Evolutionary conservation across 2,113 vertebrate species (phyloP), one percentile per base, ranked within the genome.

Genomic region (Hiodon alosoides): DNA sequence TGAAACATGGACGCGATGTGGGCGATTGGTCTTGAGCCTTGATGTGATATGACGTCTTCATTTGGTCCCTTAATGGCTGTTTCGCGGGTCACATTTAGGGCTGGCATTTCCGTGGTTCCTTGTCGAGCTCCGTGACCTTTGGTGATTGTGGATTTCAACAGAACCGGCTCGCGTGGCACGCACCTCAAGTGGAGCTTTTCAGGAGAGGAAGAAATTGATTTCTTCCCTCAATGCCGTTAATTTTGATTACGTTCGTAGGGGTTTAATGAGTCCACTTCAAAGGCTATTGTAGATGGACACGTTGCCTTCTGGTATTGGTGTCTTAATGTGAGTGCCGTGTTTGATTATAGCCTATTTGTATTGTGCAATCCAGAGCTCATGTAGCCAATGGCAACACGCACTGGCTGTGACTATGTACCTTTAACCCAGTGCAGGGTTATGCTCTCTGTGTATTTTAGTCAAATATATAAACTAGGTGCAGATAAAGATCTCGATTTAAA

Each of bases 131-230:
- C 82, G 76, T 78, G 85, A 85, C 86, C 87, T 87, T 88, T 78
- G 77, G 66, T 80, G 88, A 90, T 88, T 85, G 85, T 80, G 82
- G 31, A 90, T 88, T 86, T 87, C 84, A 62, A 77, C 76, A 84
- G 77, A 72, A 54, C 70, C 55, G 68, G 79, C 82, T 85, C 65
- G 74, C 71, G 79, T 69, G 75, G 82, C 77, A 78, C 73, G 68
- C 72, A 82, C 83, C 87, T 89, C 82, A 87, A 90, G 87, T 86
- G 86, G 87, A 68, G 79, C 84, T 85, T 90, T 87, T 89, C 82
- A 86, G 86, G 87, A 79, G 82, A 75, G 31, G 31, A 78, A 85
- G 78, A 87, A 90, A 89, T 88, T 86, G 85, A 90, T 89, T 89
- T 85, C 59, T 79, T 31, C 71, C 48, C 51, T 71, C 73, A 80